A percentile compares a stretch with the other conserved stretches of the same genome.
Conservation (phyloP, 2,888 invertebrate species). For the Epiblema foenella region DNA sequence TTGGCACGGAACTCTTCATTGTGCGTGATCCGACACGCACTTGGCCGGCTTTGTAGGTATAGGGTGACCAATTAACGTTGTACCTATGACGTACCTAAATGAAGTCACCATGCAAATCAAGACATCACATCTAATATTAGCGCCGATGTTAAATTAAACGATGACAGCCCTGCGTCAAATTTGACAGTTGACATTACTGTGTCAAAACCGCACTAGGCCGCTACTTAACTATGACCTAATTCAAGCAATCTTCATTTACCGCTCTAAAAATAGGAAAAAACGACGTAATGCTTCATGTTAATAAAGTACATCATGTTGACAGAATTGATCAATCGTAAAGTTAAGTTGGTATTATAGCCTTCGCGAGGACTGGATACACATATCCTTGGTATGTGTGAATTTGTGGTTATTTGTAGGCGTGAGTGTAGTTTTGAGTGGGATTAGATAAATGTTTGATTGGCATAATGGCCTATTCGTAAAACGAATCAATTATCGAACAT, state of each 20-base stretch:
- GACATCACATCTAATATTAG: conserved; percentile 29
- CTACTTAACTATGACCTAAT: conserved; percentile 26
- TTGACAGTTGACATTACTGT: conserved; percentile 32
- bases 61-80: no score
- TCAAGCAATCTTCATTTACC: conserved; percentile 15
- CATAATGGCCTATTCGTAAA: conserved; percentile 26
- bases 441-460: conserved; percentile 43
- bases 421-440: conserved; percentile 36
- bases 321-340: conserved; percentile 16
- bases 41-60: no score
- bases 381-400: conserved; percentile 43
- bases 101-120: conserved; percentile 5
- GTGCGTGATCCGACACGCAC: no score
- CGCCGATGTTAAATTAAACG: conserved; percentile 31
- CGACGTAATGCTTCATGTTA: not conserved
- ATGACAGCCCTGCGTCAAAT: conserved; percentile 30
- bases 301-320: not conserved
- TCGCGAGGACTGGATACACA: conserved; percentile 18
- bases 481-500: conserved; percentile 28
- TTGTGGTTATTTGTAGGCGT: conserved; percentile 40
- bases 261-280: not conserved
- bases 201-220: conserved; percentile 34
- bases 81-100: not conserved
- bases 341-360: conserved; percentile 37
- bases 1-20: no score